Percentiles rank a stretch among this genome's conserved stretches.
These are phyloP conservation scores for Lysandra coridon DNA, from an alignment of 2,888 invertebrate species.

Conservation along the genomic window DNA sequence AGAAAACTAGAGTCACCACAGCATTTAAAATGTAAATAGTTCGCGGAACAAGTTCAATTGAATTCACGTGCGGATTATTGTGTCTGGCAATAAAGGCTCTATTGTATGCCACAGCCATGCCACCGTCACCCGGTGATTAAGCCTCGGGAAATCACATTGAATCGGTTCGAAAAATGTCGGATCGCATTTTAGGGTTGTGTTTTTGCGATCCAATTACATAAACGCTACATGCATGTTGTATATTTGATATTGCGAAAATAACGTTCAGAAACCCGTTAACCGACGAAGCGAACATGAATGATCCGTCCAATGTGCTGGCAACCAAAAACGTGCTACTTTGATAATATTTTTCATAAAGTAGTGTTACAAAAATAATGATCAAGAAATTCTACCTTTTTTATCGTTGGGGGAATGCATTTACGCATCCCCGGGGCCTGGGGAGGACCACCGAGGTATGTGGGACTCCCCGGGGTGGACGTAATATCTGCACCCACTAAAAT, in stretches of 20 bases:
- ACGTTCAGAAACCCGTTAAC: too few species aligned
- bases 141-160: conserved; percentile 9
- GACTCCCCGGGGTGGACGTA: too few species aligned
- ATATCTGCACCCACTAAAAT: too few species aligned
- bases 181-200: background rate
- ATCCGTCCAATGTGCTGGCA: too few species aligned
- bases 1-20: background rate
- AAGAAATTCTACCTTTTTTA: too few species aligned
- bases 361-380: background rate
- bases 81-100: conserved; percentile 23
- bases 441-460: too few species aligned
- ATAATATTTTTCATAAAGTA: too few species aligned
- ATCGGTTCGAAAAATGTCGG: background rate
- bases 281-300: too few species aligned
- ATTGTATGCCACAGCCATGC: conserved; percentile 15
- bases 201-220: background rate
- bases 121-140: conserved; percentile 20
- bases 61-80: conserved; percentile 22
- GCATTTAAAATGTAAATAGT: conserved; percentile 19
- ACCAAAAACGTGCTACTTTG: too few species aligned
- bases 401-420: too few species aligned
- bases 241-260: too few species aligned
- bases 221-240: background rate
- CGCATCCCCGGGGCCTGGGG: too few species aligned
- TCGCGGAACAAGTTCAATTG: conserved; percentile 16